A percentile compares a stretch with the other conserved stretches of the same genome.
Evolutionary conservation across 1,140 invertebrate species (phyloP).

Genomic region (Dendrolimus punctatus): DNA sequence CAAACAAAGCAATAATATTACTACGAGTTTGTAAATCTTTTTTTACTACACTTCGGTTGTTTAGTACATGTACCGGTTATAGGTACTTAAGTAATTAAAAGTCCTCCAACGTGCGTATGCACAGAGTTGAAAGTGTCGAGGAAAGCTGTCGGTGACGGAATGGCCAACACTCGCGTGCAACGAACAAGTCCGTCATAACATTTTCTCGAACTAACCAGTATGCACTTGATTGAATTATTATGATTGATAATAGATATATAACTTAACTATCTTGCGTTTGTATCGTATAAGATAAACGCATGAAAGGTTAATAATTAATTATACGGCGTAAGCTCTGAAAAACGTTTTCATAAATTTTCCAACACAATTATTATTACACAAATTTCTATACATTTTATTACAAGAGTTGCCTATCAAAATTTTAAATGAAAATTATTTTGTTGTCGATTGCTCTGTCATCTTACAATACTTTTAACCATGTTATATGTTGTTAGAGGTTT

Average conservation of each 20-base stretch:
- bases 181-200: slow-evolving; percentile 15
- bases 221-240: slow-evolving; percentile 6
- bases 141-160: slow-evolving; percentile 51
- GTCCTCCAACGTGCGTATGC: slow-evolving; percentile 40
- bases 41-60: slow-evolving; percentile 8
- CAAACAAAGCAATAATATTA: slow-evolving; percentile 10
- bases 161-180: slow-evolving; percentile 55
- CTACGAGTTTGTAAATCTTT: not conserved
- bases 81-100: slow-evolving; percentile 52
- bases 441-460: too few species aligned
- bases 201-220: slow-evolving; percentile 30
- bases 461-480: too few species aligned
- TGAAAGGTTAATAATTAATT: too few species aligned
- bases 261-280: too few species aligned
- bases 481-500: too few species aligned
- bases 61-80: slow-evolving; percentile 9
- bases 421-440: slow-evolving; percentile 5
- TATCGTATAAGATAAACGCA: too few species aligned
- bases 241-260: not conserved
- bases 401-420: not conserved
- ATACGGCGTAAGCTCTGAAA: too few species aligned
- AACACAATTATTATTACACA: too few species aligned
- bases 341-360: too few species aligned
- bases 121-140: slow-evolving; percentile 51
- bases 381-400: too few species aligned